Base-by-base conservation (phyloP, 1,140 invertebrate genomes). In the Caenorhabditis brenneri region DNA sequence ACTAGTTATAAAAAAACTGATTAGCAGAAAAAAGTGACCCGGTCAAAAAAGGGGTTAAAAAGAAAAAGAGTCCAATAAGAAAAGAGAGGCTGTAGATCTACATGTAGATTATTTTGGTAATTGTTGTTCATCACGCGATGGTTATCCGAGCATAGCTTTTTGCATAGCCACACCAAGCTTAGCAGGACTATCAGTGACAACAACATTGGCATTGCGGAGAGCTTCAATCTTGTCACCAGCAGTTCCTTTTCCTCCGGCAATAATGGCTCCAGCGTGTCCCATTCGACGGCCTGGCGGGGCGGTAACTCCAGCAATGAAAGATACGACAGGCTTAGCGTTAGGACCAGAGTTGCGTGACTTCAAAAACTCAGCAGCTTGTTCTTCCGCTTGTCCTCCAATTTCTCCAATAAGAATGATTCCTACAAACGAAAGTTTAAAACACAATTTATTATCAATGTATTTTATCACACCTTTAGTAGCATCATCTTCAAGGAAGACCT, bases 381-480 rank as follows among this genome's bases (percentile, higher is more conserved):
- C 98, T 92, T 99, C 98, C 58, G 97, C 97, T 84, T 95, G 94
- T 69, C 98, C 98, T 90, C 98, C 98, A 92, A 99, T 99, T 93
- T 99, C 98, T 89, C 98, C 98, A 92, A 99, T 99, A 88, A 99
- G 93, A 89, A 99, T 96, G 87, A 99, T 99, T 69, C 97, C 97
- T 93, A 86, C 46, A 78, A 78, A 78, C 19, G n/a, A n/a, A n/a
- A n/a, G n/a, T n/a, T n/a, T n/a, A n/a, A n/a, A n/a, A n/a, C n/a
- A n/a, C n/a, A n/a, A n/a, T n/a, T n/a, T n/a, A n/a, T n/a, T n/a
- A n/a, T n/a, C n/a, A n/a, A n/a, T n/a, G n/a, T n/a, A n/a, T n/a
- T n/a, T n/a, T n/a, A 78, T 22, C 69, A 22, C 7, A 78, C 69
- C 82, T 31, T 85, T 85, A 22, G 96, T 98, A 31, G 95, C 93